Conservation (phyloP, 92 coral and sea anemone species). For the Galaxea fascicularis region DNA sequence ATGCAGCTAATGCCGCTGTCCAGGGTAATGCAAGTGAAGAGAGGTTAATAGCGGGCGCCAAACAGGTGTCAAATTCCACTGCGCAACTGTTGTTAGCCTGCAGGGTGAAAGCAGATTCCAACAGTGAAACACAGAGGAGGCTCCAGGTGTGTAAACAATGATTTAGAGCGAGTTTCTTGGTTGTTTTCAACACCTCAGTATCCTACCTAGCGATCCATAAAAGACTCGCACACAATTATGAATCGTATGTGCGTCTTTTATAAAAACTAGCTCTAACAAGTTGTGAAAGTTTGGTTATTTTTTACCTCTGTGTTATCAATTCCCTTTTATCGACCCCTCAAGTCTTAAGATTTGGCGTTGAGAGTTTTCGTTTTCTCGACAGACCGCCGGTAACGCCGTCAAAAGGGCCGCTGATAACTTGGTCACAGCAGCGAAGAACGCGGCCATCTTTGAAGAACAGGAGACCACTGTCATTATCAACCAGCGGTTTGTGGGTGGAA, state of each 20-base stretch:
- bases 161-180: no score
- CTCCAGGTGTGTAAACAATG: slow-evolving; percentile 75
- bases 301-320: no score
- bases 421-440: slow-evolving; percentile 96
- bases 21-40: slow-evolving; percentile 99
- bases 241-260: no score
- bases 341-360: background rate
- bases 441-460: slow-evolving; percentile 98
- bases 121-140: slow-evolving; percentile 90
- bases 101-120: slow-evolving; percentile 96
- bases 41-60: slow-evolving; percentile 91
- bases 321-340: background rate
- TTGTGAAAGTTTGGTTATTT: no score
- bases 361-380: background rate
- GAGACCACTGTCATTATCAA: slow-evolving; percentile 95
- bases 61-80: slow-evolving; percentile 95
- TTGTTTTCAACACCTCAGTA: no score
- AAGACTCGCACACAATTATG: no score
- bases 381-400: slow-evolving; percentile 98
- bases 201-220: no score
- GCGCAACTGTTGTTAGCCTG: slow-evolving; percentile 96
- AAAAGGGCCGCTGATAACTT: slow-evolving; percentile 96
- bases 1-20: slow-evolving; percentile 98
- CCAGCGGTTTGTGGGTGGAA: slow-evolving; percentile 98
- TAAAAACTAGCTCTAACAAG: no score